phyloP scores from a whole-genome alignment of 2,888 invertebrate species.

The Endomychus coccineus region DNA sequence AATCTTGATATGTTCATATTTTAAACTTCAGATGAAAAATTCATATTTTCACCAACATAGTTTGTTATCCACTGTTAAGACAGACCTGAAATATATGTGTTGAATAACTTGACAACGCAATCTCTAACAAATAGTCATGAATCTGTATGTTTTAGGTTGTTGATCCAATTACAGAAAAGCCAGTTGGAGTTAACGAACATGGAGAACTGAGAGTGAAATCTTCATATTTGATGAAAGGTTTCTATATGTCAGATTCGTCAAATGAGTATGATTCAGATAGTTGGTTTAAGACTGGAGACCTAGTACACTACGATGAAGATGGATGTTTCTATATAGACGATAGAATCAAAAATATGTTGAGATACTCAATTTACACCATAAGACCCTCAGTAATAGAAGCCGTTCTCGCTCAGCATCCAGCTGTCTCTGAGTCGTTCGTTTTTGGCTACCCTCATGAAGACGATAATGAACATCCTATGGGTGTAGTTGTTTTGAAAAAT shows the following conservation, averaged over 20 bases:
- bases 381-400: conserved; percentile 26
- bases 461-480: conserved; percentile 10
- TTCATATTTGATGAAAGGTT: conserved; percentile 39
- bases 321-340: conserved; percentile 46
- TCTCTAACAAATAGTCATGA: too few species aligned
- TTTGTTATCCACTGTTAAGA: too few species aligned
- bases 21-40: too few species aligned
- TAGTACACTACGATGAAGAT: conserved; percentile 47
- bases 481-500: conserved; percentile 5
- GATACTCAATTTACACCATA: conserved; percentile 48
- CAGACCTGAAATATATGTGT: too few species aligned
- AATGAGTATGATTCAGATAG: conserved; percentile 42
- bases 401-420: conserved; percentile 8
- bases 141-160: conserved; percentile 29
- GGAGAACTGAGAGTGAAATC: conserved; percentile 50
- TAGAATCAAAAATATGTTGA: conserved; percentile 47
- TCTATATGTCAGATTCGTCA: conserved; percentile 45
- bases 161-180: conserved; percentile 31
- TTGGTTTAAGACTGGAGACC: conserved; percentile 49
- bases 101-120: too few species aligned
- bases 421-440: conserved; percentile 5
- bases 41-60: too few species aligned
- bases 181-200: conserved; percentile 38
- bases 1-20: too few species aligned
- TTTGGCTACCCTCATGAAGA: conserved; percentile 2